Evolutionary conservation across 1,140 invertebrate species (phyloP), one percentile per base, ranked within the genome.

Genomic region (Cyphomyrmex costatus): DNA sequence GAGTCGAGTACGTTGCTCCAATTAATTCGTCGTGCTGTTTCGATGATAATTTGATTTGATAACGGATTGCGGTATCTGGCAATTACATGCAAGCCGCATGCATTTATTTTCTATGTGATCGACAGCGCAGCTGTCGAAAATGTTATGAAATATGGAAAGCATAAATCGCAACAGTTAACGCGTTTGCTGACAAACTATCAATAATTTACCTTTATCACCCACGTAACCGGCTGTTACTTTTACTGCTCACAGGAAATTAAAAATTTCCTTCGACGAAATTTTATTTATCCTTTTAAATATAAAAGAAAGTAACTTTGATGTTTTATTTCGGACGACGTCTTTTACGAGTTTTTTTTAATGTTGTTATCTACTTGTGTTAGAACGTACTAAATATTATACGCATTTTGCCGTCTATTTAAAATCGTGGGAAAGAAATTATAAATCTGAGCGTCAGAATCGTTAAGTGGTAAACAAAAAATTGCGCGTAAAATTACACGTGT

Each of bases 131-230:
- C 46, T 12, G n/a, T 83, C 56, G 36, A 61, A 74, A 83, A 60
- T 74, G 68, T 83, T 83, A 73, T 83, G 49, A 83, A 83, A 83
- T 83, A 83, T 83, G 68, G 53, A 73, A 60, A 61, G 53, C 53
- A 24, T 60, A 74, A 82, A 82, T 73, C 51, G 51, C 73, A 42
- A 60, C 7, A 36, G 27, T 21, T 83, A 49, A 83, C 68, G n/a
- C 53, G 27, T 46, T 19, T n/a, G 10, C 19, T 56, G 24, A 27
- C 56, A 33, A 70, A 56, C 33, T 27, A 42, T 83, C 53, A 83
- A 83, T 36, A 83, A 60, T 83, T 83, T 61, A 73, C 8, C 6
- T 46, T 74, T 12, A n/a, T 60, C 79, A 46, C 12, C 36, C 14
- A 19, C 21, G 8, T n/a, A 30, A n/a, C 3, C 16, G 1, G 4